A percentile compares a stretch with the other conserved stretches of the same genome.
Conservation (phyloP, 2,797 vertebrate species). For the Dendrocincla fuliginosa region DNA sequence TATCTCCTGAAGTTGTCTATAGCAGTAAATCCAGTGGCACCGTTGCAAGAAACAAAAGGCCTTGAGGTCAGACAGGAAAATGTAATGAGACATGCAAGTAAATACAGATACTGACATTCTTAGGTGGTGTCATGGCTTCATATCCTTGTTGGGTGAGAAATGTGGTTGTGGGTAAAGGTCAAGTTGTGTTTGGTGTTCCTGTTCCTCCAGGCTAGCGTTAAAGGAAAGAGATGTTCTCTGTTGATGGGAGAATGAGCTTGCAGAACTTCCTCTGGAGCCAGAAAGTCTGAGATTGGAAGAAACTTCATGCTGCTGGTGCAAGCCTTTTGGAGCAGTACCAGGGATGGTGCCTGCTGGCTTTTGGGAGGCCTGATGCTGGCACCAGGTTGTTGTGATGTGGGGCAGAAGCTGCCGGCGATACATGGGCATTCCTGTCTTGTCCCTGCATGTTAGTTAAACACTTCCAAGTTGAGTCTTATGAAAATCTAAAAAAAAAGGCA, state of each 20-base stretch:
- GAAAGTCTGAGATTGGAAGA: background rate
- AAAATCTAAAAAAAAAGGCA: background rate
- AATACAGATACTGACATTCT: background rate
- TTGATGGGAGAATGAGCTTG: background rate
- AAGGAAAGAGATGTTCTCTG: background rate
- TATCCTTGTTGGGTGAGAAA: background rate
- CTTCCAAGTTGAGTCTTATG: background rate
- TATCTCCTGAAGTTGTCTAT: constrained; percentile 9
- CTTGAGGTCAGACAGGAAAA: constrained; percentile 4
- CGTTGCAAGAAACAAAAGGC: background rate
- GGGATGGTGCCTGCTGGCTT: background rate
- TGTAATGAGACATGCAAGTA: background rate
- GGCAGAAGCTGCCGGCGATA: background rate
- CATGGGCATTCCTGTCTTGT: background rate
- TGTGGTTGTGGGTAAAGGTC: background rate
- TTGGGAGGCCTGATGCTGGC: background rate
- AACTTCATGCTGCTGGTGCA: background rate
- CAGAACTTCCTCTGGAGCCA: background rate
- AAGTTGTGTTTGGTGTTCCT: background rate
- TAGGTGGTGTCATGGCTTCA: background rate
- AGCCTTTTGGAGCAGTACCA: background rate
- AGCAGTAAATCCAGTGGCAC: constrained; percentile 48
- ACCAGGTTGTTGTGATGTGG: background rate
- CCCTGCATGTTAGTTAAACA: background rate
- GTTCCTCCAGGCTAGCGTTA: background rate